Conservation (phyloP, 2,113 vertebrate genomes). For the Abramis brama region DNA sequence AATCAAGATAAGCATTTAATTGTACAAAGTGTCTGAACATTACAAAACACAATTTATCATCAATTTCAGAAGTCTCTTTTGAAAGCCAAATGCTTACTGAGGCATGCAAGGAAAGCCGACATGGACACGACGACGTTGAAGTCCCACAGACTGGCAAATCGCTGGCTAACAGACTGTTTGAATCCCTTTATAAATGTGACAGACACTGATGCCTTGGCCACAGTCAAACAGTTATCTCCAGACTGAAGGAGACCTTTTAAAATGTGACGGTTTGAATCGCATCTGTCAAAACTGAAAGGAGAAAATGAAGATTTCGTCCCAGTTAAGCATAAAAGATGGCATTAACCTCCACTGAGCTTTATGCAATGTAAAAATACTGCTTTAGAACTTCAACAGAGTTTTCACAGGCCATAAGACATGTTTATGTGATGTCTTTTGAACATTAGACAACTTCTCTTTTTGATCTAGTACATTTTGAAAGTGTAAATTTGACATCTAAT, state of each 20-base stretch:
- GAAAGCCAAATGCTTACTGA: background rate
- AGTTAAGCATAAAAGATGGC: conserved; percentile 26
- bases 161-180: background rate
- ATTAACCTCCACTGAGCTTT: conserved; percentile 15
- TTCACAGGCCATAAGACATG: background rate
- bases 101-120: background rate
- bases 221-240: conserved; percentile 24
- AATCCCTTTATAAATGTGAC: conserved; percentile 33
- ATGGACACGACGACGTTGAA: background rate
- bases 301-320: conserved; percentile 31
- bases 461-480: background rate
- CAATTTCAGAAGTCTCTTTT: background rate
- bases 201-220: conserved; percentile 8
- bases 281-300: conserved; percentile 36
- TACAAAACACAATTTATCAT: background rate
- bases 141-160: conserved; percentile 9
- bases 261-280: conserved; percentile 6
- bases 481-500: background rate
- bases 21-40: background rate
- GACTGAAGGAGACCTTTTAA: conserved; percentile 26
- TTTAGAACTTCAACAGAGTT: background rate
- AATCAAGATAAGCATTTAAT: conserved; percentile 8
- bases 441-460: background rate
- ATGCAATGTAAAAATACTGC: background rate
- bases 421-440: background rate